Percentiles rank a stretch among this genome's conserved stretches.
Conservation (phyloP, 2,888 invertebrate species). For the Steinernema hermaphroditum region DNA sequence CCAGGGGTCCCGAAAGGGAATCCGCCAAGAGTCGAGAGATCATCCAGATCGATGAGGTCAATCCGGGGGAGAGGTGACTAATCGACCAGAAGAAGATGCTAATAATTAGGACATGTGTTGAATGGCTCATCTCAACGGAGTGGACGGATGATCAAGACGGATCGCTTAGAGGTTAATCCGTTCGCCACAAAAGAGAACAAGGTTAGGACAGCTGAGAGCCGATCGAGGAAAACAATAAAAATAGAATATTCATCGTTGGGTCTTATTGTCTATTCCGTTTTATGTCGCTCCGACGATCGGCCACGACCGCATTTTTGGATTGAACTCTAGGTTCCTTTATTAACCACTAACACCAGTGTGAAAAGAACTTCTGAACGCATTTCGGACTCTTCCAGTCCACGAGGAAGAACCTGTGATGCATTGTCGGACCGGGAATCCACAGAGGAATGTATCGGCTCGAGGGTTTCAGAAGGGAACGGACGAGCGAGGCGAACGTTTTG, state of each 20-base stretch:
- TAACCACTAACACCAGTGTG: too few relatives aligned
- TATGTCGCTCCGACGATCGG: not conserved
- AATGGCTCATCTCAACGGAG: too few relatives aligned
- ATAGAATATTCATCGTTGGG: slow-evolving; percentile 22
- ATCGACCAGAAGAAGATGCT: not conserved
- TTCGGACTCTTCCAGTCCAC: not conserved
- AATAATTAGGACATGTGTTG: not conserved
- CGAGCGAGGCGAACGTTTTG: not conserved
- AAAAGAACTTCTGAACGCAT: too few relatives aligned
- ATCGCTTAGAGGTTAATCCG: slow-evolving; percentile 13
- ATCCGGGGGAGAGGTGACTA: not conserved
- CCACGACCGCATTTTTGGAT: slow-evolving; percentile 1
- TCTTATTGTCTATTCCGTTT: slow-evolving; percentile 5
- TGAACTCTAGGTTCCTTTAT: too few relatives aligned
- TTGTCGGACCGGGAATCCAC: slow-evolving; percentile 21
- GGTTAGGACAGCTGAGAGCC: slow-evolving; percentile 10
- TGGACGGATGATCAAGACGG: not conserved
- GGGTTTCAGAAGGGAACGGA: not conserved
- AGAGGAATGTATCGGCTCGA: slow-evolving; percentile 16
- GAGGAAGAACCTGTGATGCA: slow-evolving; percentile 32
- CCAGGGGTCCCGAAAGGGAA: not conserved
- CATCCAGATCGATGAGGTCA: slow-evolving; percentile 28
- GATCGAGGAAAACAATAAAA: not conserved
- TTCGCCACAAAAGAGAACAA: not conserved
- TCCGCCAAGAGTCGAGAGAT: slow-evolving; percentile 21